Conservation (phyloP, 1,140 invertebrate species). For the Eumaeus atala region DNA sequence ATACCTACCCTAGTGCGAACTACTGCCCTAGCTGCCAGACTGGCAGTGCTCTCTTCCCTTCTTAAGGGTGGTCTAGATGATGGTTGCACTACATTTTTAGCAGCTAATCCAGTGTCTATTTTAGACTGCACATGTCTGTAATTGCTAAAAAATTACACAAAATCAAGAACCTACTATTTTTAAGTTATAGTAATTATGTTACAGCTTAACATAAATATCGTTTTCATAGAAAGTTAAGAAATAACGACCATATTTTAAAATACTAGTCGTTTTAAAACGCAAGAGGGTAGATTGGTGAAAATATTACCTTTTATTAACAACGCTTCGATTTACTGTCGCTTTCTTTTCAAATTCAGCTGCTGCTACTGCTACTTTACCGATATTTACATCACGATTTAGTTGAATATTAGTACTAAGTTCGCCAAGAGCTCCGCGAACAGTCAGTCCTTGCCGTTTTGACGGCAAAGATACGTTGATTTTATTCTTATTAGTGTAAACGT, state of each 20-base stretch:
- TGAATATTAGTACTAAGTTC: slow-evolving; percentile 53
- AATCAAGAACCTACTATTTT: no score
- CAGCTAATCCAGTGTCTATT: slow-evolving; percentile 58
- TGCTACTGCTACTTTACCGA: slow-evolving; percentile 42
- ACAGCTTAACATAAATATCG: slow-evolving; percentile 1
- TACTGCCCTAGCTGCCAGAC: slow-evolving; percentile 43
- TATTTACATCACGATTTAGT: slow-evolving; percentile 36
- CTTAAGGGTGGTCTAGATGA: slow-evolving; percentile 44
- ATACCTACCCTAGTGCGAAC: slow-evolving; percentile 40
- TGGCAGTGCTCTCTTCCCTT: slow-evolving; percentile 60
- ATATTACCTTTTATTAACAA: slow-evolving; percentile 23
- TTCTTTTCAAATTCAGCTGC: slow-evolving; percentile 56
- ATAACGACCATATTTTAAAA: no score
- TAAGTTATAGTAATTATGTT: no score
- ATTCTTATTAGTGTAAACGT: slow-evolving; percentile 40
- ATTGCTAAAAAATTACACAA: slow-evolving; percentile 38
- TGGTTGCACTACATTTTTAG: slow-evolving; percentile 36
- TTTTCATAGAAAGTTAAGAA: neutral
- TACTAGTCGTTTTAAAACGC: neutral
- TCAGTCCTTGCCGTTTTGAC: slow-evolving; percentile 38
- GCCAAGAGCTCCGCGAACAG: slow-evolving; percentile 51
- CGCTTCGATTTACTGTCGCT: slow-evolving; percentile 20
- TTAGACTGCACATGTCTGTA: slow-evolving; percentile 67
- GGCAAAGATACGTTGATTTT: slow-evolving; percentile 40
- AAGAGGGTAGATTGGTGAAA: slow-evolving; percentile 10